Conservation (phyloP, 2,797 vertebrate species). For the Bradypodion pumilum region DNA sequence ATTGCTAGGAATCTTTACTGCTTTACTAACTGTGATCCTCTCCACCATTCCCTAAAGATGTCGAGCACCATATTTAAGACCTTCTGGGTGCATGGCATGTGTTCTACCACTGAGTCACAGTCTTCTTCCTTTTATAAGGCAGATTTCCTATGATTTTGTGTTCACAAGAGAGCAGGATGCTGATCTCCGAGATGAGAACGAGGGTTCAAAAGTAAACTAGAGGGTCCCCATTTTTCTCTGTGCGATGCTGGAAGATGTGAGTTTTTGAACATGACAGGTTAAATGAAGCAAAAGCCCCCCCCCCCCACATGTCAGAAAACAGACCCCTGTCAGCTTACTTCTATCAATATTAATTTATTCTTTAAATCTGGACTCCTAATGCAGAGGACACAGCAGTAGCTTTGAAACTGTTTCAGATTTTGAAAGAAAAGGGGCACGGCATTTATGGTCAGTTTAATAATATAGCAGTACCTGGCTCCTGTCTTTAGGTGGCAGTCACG, state of each 20-base stretch:
- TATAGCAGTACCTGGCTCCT: accelerated
- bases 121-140: too few relatives aligned
- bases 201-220: not conserved
- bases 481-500: conserved; percentile 33
- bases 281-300: not conserved
- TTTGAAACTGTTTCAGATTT: not conserved
- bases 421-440: not conserved
- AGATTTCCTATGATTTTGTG: too few relatives aligned
- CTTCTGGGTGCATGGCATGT: too few relatives aligned
- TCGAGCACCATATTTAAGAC: too few relatives aligned
- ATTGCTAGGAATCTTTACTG: too few relatives aligned
- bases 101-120: too few relatives aligned
- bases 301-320: not conserved
- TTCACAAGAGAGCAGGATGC: too few relatives aligned
- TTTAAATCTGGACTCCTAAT: not conserved
- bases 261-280: not conserved
- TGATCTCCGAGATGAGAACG: not conserved
- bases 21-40: too few relatives aligned
- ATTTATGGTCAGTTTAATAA: not conserved
- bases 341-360: not conserved
- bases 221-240: not conserved
- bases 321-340: not conserved
- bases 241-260: not conserved
- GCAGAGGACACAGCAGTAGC: too few relatives aligned
- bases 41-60: not conserved